Evolutionary conservation across 2,797 vertebrate species (phyloP).

Genomic region (Ataeniobius toweri): DNA sequence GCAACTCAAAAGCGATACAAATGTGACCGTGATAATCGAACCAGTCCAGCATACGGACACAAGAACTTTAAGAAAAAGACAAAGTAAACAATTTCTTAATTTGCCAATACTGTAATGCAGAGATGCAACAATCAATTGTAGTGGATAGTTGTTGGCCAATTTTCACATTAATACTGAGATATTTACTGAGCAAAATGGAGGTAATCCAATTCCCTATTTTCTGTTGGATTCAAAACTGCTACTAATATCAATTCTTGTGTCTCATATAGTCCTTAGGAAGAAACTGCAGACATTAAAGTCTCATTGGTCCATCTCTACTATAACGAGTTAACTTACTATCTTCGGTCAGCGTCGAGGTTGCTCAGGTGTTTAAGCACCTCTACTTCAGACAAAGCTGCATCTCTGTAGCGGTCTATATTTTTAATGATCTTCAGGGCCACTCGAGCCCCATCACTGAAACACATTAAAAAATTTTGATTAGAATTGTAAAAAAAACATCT

Average conservation of each 20-base stretch:
- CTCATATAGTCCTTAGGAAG: too few species aligned
- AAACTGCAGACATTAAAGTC: neutral
- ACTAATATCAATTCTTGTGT: too few species aligned
- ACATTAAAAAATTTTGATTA: conserved; percentile 15
- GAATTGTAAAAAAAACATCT: too few species aligned
- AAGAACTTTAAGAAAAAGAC: conserved; percentile 83
- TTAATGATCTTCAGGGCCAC: conserved; percentile 98
- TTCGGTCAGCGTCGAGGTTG: conserved; percentile 84
- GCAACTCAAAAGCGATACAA: conserved; percentile 94
- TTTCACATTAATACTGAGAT: too few species aligned
- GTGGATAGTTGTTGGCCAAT: neutral
- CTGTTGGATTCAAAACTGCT: too few species aligned
- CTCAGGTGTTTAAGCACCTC: conserved; percentile 92
- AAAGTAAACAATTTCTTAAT: neutral
- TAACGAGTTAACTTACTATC: conserved; percentile 76
- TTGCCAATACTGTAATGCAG: neutral
- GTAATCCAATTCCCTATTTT: too few species aligned
- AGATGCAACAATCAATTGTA: neutral
- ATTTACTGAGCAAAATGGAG: too few species aligned
- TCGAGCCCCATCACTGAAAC: conserved; percentile 84
- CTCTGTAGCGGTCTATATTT: conserved; percentile 95
- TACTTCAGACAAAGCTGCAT: conserved; percentile 95
- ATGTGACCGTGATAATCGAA: conserved; percentile 96
- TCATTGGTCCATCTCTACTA: neutral
- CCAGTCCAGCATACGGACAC: conserved; percentile 95